These are phyloP conservation scores for Machaerirhynchus nigripectus DNA, from an alignment of 2,113 vertebrate genomes.

Conservation along the genomic window DNA sequence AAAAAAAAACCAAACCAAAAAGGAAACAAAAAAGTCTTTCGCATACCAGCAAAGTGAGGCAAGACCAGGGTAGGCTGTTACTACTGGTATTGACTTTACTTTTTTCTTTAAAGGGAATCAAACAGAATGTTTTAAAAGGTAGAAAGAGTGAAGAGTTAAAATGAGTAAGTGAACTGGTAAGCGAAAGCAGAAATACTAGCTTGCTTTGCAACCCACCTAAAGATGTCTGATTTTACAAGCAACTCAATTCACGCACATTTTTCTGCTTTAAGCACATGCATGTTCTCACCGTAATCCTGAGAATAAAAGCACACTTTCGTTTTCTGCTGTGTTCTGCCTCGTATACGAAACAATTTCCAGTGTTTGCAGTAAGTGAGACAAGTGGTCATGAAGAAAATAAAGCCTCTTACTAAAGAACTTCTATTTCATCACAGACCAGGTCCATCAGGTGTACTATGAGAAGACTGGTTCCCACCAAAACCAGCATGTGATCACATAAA, in stretches of 20 bases:
- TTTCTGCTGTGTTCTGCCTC: neutral
- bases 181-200: neutral
- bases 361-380: neutral
- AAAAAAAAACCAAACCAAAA: neutral
- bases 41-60: neutral
- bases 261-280: neutral
- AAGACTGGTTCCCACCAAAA: neutral
- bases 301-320: neutral
- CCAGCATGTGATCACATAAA: neutral
- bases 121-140: neutral
- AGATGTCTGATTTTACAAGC: conserved; percentile 1
- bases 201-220: neutral
- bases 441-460: neutral
- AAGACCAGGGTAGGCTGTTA: neutral
- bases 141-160: neutral
- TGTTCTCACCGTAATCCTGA: neutral
- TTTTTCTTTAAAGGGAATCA: neutral
- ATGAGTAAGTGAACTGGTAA: neutral
- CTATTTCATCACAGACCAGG: neutral
- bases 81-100: neutral
- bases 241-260: neutral
- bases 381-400: neutral
- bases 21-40: neutral
- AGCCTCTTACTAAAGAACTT: neutral
- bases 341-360: neutral